These are phyloP conservation scores for Zaprionus capensis DNA, from an alignment of 1,140 invertebrate species.

Conservation along the genomic window DNA sequence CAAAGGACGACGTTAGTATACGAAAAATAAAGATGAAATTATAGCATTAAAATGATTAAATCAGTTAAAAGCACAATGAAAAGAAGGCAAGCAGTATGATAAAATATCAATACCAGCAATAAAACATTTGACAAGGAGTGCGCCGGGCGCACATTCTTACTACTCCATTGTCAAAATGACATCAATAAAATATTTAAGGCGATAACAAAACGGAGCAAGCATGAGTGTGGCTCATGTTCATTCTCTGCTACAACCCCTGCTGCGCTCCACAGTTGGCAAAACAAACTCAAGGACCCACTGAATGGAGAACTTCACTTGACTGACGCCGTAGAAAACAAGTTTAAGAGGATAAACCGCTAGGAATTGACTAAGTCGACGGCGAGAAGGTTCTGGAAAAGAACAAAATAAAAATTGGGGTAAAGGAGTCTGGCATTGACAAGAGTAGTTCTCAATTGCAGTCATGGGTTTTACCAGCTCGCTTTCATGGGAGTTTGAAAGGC, in stretches of 20 bases:
- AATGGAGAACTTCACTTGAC: conserved; percentile 39
- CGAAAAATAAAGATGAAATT: too few species aligned
- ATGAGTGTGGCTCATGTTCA: conserved; percentile 32
- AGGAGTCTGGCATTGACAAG: neutral
- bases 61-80: conserved; percentile 27
- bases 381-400: neutral
- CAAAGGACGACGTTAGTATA: neutral
- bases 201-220: conserved; percentile 48
- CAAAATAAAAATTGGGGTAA: too few species aligned
- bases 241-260: conserved; percentile 9
- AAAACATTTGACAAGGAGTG: conserved; percentile 60
- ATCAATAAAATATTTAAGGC: conserved; percentile 78
- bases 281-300: conserved; percentile 31
- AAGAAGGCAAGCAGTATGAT: conserved; percentile 28
- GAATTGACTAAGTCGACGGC: conserved; percentile 25
- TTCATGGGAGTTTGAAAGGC: conserved; percentile 73
- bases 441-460: conserved; percentile 19
- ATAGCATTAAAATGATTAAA: conserved; percentile 46
- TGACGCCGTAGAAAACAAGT: conserved; percentile 38
- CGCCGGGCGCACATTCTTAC: conserved; percentile 44
- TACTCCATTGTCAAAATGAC: conserved; percentile 70
- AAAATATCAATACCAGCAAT: conserved; percentile 73
- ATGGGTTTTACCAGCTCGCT: conserved; percentile 53
- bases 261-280: conserved; percentile 25
- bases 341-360: conserved; percentile 44